These are phyloP conservation scores for Polyergus mexicanus DNA, from an alignment of 1,140 invertebrate genomes.

Conservation along the genomic window DNA sequence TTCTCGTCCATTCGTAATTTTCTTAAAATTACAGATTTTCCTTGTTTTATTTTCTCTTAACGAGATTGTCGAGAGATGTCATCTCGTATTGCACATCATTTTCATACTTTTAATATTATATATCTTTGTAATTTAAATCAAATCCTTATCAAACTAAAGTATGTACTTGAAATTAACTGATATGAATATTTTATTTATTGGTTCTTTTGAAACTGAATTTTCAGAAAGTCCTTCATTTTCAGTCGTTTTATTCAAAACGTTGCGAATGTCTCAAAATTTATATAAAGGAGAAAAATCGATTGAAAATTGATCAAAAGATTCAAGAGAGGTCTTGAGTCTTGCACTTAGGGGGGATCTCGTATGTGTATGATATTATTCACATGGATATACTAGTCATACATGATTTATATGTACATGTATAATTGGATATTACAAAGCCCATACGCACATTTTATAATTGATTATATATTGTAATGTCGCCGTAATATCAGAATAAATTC, in stretches of 20 bases:
- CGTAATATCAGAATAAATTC: not conserved
- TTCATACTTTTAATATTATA: no score
- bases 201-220: not conserved
- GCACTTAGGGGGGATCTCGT: not conserved
- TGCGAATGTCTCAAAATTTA: not conserved
- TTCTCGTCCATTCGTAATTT: no score
- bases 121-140: no score
- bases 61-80: no score
- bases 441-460: not conserved
- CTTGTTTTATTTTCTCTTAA: no score
- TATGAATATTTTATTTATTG: not conserved
- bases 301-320: not conserved
- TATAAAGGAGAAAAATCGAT: not conserved
- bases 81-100: no score
- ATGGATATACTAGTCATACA: constrained; percentile 1
- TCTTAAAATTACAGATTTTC: no score
- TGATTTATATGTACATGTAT: not conserved
- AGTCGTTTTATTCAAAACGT: not conserved
- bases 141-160: no score
- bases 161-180: no score
- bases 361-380: constrained; percentile 14
- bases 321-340: not conserved
- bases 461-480: not conserved
- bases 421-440: not conserved
- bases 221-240: not conserved